Conservation (phyloP, 2,797 vertebrate species). For the Prunella strophiata region DNA sequence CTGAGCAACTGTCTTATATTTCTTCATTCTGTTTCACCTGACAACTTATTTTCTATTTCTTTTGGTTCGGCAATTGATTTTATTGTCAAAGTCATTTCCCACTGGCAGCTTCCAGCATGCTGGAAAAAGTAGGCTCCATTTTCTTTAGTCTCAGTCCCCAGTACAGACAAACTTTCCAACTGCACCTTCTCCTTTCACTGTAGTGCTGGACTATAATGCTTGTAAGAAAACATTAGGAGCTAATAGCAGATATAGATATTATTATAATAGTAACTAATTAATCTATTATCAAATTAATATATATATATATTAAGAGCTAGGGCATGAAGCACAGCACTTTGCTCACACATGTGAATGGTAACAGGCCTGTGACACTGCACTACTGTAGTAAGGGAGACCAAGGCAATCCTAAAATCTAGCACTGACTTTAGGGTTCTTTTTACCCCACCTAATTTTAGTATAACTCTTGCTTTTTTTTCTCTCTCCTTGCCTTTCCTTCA, state of each 20-base stretch:
- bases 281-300: not conserved
- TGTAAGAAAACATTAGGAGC: not conserved
- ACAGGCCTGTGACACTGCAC: not conserved
- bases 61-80: not conserved
- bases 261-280: not conserved
- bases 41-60: not conserved
- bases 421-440: not conserved
- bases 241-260: not conserved
- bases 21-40: not conserved
- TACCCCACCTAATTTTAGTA: not conserved
- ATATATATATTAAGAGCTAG: not conserved
- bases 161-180: not conserved
- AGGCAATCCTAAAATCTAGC: not conserved
- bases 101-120: accelerated
- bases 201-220: not conserved
- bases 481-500: not conserved
- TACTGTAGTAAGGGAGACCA: not conserved
- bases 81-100: not conserved
- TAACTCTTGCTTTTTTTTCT: not conserved
- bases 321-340: not conserved
- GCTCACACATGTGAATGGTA: not conserved
- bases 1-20: not conserved
- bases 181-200: not conserved
- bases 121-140: not conserved
- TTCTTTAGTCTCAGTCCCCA: not conserved